Percentiles rank a stretch among this genome's conserved stretches.
Evolutionary conservation across 2,797 vertebrate genomes (phyloP).

Genomic region (Arrhamphus sclerolepis): DNA sequence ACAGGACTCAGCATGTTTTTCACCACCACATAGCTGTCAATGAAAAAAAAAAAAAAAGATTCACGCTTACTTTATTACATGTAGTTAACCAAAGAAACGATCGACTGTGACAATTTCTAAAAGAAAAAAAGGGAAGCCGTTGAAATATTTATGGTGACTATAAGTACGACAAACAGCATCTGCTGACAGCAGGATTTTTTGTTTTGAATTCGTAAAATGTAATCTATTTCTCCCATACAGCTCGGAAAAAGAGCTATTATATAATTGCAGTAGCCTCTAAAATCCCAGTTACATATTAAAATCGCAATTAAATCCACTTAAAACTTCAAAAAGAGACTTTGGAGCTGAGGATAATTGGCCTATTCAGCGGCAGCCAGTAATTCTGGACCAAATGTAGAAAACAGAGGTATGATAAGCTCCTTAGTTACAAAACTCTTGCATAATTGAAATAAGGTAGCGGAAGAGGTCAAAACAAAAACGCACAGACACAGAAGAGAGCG

Average conservation of each 20-base stretch:
- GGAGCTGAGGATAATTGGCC: conserved; percentile 26
- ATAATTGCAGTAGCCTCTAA: not conserved
- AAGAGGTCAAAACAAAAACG: not conserved
- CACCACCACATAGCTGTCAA: conserved; percentile 10
- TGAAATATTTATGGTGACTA: no score
- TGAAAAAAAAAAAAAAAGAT: no score
- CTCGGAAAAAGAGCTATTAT: not conserved
- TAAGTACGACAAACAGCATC: no score
- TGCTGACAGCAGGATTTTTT: no score
- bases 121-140: conserved; percentile 9
- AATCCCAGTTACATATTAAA: conserved; percentile 1
- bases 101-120: not conserved
- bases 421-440: conserved; percentile 36
- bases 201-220: no score
- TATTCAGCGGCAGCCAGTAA: conserved; percentile 10
- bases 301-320: conserved; percentile 33
- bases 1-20: conserved; percentile 6
- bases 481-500: not conserved
- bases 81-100: no score
- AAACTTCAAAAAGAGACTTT: conserved; percentile 26
- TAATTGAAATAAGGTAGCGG: conserved; percentile 25
- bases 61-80: not conserved
- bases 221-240: not conserved
- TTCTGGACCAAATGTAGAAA: conserved; percentile 31
- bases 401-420: conserved; percentile 58